Base-by-base conservation (phyloP, 1,140 invertebrate genomes). In the Coenobita brevimanus region DNA sequence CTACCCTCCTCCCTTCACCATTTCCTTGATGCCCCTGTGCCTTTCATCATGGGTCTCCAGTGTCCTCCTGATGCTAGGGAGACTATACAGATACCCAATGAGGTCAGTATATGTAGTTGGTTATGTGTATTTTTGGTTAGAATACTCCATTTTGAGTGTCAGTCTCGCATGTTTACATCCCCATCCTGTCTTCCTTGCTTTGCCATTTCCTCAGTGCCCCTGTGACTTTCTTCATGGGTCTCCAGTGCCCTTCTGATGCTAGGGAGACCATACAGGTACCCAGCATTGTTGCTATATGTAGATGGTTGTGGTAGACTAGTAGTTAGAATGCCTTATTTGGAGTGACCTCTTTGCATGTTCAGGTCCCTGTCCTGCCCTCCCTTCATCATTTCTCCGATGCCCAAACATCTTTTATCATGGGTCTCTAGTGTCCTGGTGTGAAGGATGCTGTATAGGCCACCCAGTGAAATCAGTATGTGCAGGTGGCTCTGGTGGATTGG, bases 131-230 rank as follows among this genome's bases (percentile, higher is more conserved):
- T 30, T 3, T 71, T 24, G 0, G 36, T 17, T 36, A 2, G 6
- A 71, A 6, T 17, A 46, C 2, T 78, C 2, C n/a, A 30, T 41
- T 76, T 76, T 76, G n/a, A n/a, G n/a, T n/a, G n/a, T n/a, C n/a
- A n/a, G n/a, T n/a, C n/a, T n/a, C n/a, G n/a, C 98, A 99, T 93
- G 98, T 99, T 0, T 99, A 99, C 93, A 99, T 99, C 36, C 99
- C 99, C 4, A 99, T 99, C 91, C 93, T 99, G 89, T 99, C 99
- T 1, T 96, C 97, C 30, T 97, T 97, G n/a, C 94, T 99, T 69
- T 96, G 97, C 91, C 98, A 99, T 92, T 99, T 99, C 93, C 94
- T 99, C 15, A 99, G 99, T 94, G 99, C 99, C 15, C 99, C 99
- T 0, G 98, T 99, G 41, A 99, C 99, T 24, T 99, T 98, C 93